These are phyloP conservation scores for Dyspetes luteomarginatus DNA, from an alignment of 2,888 invertebrate genomes.

Conservation along the genomic window DNA sequence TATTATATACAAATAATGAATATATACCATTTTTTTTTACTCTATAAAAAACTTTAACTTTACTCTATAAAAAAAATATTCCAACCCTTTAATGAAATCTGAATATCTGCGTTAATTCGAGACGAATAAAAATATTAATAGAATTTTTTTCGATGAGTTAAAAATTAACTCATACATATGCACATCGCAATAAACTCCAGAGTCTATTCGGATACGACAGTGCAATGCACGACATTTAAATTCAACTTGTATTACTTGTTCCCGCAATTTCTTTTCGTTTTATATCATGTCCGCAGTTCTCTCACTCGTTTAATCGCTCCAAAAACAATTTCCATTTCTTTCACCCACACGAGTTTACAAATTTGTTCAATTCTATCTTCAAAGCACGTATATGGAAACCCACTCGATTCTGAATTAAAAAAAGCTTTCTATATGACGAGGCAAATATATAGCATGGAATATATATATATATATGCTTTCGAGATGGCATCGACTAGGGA, in stretches of 20 bases:
- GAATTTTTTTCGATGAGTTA: too few relatives aligned
- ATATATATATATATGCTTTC: neutral
- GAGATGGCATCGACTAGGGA: too few relatives aligned
- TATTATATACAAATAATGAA: too few relatives aligned
- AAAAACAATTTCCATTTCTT: neutral
- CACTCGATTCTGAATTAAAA: neutral
- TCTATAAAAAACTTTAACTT: too few relatives aligned
- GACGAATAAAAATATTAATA: too few relatives aligned
- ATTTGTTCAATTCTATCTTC: neutral
- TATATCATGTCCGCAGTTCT: neutral
- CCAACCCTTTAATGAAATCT: too few relatives aligned
- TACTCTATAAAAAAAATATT: too few relatives aligned
- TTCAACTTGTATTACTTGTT: neutral
- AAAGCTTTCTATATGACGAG: neutral
- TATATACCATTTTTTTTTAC: too few relatives aligned
- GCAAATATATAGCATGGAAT: neutral
- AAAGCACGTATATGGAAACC: neutral
- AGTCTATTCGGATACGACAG: neutral
- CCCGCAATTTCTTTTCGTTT: neutral
- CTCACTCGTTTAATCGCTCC: neutral
- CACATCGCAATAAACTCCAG: neutral
- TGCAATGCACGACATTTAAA: neutral
- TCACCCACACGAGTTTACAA: neutral
- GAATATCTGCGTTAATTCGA: too few relatives aligned
- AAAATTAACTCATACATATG: too few relatives aligned